Evolutionary conservation across 2,888 invertebrate genomes (phyloP), one percentile per base, ranked within the genome.

Genomic region (Pterobdella sp.): DNA sequence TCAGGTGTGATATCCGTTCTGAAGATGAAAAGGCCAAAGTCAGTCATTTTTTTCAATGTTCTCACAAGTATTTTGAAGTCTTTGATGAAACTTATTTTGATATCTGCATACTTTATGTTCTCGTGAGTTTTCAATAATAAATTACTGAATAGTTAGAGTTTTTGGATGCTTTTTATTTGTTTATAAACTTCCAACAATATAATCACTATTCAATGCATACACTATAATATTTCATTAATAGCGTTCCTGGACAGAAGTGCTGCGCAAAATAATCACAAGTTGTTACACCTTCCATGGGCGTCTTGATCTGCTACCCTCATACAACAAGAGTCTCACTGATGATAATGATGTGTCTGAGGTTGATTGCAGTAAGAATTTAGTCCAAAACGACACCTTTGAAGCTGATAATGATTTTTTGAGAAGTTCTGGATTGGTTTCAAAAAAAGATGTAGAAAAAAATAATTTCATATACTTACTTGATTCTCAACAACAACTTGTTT

Each of bases 11-110:
- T 85, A 95, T 94, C 1, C 87, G 96, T 77, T 89, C 92, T 29
- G 95, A 96, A 83, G 94, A 95, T 81, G 94, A 95, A 83, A 96
- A 96, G 83, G 94, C 94, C 85, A 94, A 94, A 89, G 94, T 94
- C 36, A 18, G 42, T 42, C 7, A 29, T 68, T n/a, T 2, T 22
- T 32, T 1, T 26, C n/a, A 29, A 4, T 68, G 29, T 29, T 14
- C 7, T 26, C 29, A 10, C 18, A 64, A 64, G 26, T 64, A 29
- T 64, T 14, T n/a, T n/a, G n/a, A n/a, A n/a, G n/a, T n/a, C n/a
- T n/a, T n/a, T n/a, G n/a, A n/a, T n/a, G n/a, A n/a, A n/a, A n/a
- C n/a, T n/a, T n/a, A n/a, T n/a, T n/a, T n/a, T n/a, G n/a, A n/a
- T n/a, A n/a, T n/a, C n/a, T n/a, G n/a, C n/a, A n/a, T n/a, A n/a